phyloP scores from a whole-genome alignment of 2,888 invertebrate genomes.

The Pachliopta kotzebuea region DNA sequence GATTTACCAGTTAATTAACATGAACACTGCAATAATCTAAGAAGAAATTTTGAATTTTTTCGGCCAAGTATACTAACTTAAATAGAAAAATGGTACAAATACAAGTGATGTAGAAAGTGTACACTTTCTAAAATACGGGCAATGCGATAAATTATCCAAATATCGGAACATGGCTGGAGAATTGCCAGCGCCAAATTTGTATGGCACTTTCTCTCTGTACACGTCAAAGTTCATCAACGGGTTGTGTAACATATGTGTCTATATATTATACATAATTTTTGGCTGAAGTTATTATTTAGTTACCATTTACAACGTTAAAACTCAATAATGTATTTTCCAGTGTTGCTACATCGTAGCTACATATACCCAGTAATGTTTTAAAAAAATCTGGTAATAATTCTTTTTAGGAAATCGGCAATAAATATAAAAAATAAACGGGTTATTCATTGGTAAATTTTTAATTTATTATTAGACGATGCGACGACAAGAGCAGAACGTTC shows the following conservation, averaged over 20 bases:
- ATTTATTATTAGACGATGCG: no score
- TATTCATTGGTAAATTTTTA: no score
- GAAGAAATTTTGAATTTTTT: no score
- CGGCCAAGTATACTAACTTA: no score
- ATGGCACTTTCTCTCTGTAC: conserved; percentile 24
- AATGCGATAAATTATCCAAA: conserved; percentile 23
- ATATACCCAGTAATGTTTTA: no score
- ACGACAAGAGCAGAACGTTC: no score
- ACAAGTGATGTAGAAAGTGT: conserved; percentile 4
- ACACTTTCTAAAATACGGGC: conserved; percentile 11
- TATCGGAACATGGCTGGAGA: conserved; percentile 19
- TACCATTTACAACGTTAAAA: neutral
- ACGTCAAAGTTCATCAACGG: conserved; percentile 17
- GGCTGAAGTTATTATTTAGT: conserved; percentile 1
- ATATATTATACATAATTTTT: neutral
- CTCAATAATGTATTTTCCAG: neutral
- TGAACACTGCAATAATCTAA: no score
- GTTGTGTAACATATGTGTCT: conserved; percentile 1
- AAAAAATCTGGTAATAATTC: no score
- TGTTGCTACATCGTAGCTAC: no score
- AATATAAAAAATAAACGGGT: no score
- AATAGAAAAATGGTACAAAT: neutral
- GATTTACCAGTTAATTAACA: no score
- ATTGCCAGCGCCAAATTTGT: conserved; percentile 25
- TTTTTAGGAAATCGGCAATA: no score